Evolutionary conservation across 2,797 vertebrate genomes (phyloP), one percentile per base, ranked within the genome.

Genomic region (Clarias platycephalus): DNA sequence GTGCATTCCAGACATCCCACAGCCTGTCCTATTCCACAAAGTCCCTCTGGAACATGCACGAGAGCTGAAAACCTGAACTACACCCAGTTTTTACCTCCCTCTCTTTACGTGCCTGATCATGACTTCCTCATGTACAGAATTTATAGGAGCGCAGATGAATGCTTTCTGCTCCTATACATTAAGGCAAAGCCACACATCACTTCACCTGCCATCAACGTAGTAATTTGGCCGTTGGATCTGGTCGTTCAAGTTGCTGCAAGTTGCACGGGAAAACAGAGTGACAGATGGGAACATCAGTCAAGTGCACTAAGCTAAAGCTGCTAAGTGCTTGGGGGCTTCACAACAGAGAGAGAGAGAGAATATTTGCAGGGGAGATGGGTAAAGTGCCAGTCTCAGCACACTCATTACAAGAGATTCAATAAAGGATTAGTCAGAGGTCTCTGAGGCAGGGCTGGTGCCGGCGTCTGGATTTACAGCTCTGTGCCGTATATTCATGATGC

Each of bases 381-480:
- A 28, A 77, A 31, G 72, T 58, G 70, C 5, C 57, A 18, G 76
- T 75, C 24, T 44, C 70, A 75, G 80, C 80, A 88, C 89, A 90
- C 89, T 94, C 90, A 93, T 93, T 93, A 93, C 87, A 86, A 86
- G 57, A 84, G 75, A 40, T 83, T 83, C 71, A 57, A 83, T 74
- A 84, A 89, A 84, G 85, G 75, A 89, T 84, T 83, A 87, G 80
- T 53, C 76, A 34, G 68, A 86, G 40, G 81, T 71, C 81, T 77
- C 62, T 24, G 62, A 68, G 72, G 53, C 37, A 57, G 62, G 37
- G 53, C 37, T 64, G 37, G 77, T 58, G 1, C 83, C 49, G 49
- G 24, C 31, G 34, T 71, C 55, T 80, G 10, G 34, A 93, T 92
- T 93, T 92, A 93, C 78, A 79, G 83, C 76, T 78, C 0, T 26